Base-by-base conservation (phyloP, 2,113 vertebrate genomes). In the Lota lota region DNA sequence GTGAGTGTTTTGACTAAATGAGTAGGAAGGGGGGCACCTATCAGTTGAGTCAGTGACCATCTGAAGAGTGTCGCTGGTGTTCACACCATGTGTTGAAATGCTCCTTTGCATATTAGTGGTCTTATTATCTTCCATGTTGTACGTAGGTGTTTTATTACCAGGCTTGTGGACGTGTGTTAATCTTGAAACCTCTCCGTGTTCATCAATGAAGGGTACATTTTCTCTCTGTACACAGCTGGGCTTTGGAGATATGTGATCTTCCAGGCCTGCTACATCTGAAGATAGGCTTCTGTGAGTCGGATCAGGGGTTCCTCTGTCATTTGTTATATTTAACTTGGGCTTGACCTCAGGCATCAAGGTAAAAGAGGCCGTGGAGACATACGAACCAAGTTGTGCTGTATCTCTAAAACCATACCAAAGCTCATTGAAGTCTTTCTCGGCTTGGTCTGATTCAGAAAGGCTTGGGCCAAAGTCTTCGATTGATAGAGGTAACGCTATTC, bases 161-260 rank as follows among this genome's bases (percentile, higher is more conserved):
- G 66, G 50, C 63, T 82, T 62, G 61, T 22, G 8, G 4, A 19
- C 4, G 24, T 22, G 19, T 16, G 56, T 5, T 57, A 36, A 57
- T 67, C 50, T 33, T 20, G 53, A 67, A 21, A 4, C 61, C 65
- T 72, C 15, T 63, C 57, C 21, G 68, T 10, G 36, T 64, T 87
- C 85, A 69, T 91, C 89, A 74, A 91, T 88, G 68, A 87, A 87
- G 10, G 73, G 76, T 4, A 89, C 17, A 53, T 67, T 72, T 65
- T 78, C 47, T 2, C 1, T 57, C 66, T 58, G 64, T 10, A 14
- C 24, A 24, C 58, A 20, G 50, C 14, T 73, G 62, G 72, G 22
- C 58, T 63, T 16, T 67, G 69, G 22, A 11, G 6, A 47, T 71
- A 77, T 74, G 22, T 50, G 36, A 11, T 57, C 71, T 66, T 81